phyloP scores from a whole-genome alignment of 2,113 vertebrate genomes.

The Elgaria multicarinata region DNA sequence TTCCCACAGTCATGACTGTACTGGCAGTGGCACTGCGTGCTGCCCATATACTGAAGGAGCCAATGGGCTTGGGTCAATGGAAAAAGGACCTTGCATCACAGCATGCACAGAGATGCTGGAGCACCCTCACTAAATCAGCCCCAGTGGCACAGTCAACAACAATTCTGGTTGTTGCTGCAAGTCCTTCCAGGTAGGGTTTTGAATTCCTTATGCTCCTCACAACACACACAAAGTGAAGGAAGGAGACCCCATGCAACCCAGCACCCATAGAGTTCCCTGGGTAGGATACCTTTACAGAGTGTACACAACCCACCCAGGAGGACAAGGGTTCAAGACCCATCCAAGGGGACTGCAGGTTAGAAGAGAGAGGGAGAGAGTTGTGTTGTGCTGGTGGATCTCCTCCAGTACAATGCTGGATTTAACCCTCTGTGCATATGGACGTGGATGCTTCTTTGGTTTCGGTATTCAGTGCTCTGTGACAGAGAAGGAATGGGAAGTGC shows the following conservation, averaged over 20 bases:
- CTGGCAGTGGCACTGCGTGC: background rate
- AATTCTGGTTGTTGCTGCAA: background rate
- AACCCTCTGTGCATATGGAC: background rate
- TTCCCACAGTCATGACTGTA: background rate
- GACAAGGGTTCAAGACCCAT: too few species aligned
- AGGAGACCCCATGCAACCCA: background rate
- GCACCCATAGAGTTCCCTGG: too few species aligned
- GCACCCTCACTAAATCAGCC: background rate
- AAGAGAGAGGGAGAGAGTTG: too few species aligned
- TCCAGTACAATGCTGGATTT: too few species aligned
- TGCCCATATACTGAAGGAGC: background rate
- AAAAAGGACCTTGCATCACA: background rate
- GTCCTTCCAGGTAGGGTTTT: background rate
- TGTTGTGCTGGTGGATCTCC: too few species aligned
- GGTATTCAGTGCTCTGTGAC: background rate
- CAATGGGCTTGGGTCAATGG: background rate
- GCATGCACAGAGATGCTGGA: background rate
- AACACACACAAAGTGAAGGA: background rate
- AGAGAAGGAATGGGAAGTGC: background rate
- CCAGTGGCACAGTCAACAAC: background rate
- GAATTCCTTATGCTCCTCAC: too few species aligned
- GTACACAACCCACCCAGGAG: too few species aligned
- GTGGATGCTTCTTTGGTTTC: background rate
- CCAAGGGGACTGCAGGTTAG: fast-evolving
- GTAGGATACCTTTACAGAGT: too few species aligned